Percentiles rank a stretch among this genome's conserved stretches.
These are phyloP conservation scores for Apolygus lucorum DNA, from an alignment of 1,140 invertebrate genomes.

Conservation along the genomic window DNA sequence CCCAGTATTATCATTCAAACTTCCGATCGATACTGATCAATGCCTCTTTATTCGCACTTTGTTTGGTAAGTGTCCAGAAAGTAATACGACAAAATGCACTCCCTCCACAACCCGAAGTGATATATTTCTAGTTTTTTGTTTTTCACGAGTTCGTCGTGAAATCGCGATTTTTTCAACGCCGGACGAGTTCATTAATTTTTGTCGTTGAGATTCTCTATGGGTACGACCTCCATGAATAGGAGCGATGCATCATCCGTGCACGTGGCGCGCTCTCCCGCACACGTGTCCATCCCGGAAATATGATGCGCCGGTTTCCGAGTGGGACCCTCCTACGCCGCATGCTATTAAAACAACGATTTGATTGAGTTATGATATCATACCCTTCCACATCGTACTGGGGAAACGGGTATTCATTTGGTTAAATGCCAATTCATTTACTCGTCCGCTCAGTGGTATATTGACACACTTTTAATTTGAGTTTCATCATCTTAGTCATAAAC, in stretches of 20 bases:
- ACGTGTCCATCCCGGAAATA: background rate
- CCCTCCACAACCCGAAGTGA: background rate
- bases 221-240: background rate
- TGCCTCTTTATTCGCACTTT: background rate
- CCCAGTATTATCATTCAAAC: too few species aligned
- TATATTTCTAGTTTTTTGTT: background rate
- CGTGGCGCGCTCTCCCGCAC: background rate
- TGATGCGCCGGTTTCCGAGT: background rate
- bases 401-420: background rate
- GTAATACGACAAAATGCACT: background rate
- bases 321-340: background rate
- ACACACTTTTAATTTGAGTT: too few species aligned
- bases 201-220: background rate
- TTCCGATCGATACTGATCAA: too few species aligned
- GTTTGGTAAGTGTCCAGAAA: background rate
- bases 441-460: too few species aligned
- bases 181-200: background rate
- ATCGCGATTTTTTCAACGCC: background rate
- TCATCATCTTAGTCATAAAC: too few species aligned
- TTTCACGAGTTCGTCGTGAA: background rate
- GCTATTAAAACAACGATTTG: background rate
- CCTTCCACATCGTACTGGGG: background rate
- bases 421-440: too few species aligned
- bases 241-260: background rate
- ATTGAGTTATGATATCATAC: background rate